phyloP scores from a whole-genome alignment of 2,888 invertebrate species.

The Lycocerus yunnanus region DNA sequence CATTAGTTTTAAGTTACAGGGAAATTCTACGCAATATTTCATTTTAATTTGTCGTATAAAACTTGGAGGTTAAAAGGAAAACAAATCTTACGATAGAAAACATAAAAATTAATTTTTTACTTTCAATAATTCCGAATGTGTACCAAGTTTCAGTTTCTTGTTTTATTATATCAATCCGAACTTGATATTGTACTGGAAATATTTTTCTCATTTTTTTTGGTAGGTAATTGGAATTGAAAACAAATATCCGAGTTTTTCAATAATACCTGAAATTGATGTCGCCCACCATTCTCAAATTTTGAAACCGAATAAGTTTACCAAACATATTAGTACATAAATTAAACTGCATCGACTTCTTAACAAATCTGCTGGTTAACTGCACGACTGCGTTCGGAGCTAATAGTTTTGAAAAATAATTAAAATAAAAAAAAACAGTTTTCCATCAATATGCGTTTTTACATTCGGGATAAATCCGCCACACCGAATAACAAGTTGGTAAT shows the following conservation, averaged over 20 bases:
- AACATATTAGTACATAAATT: too few species aligned
- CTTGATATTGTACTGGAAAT: background rate
- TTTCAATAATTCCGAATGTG: background rate
- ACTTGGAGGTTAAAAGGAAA: background rate
- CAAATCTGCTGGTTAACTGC: too few species aligned
- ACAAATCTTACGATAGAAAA: background rate
- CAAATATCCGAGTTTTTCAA: background rate
- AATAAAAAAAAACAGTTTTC: too few species aligned
- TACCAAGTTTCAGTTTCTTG: too few species aligned
- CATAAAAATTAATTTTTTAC: background rate
- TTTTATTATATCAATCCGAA: background rate
- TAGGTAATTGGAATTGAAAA: background rate
- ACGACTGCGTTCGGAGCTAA: too few species aligned
- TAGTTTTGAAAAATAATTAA: too few species aligned
- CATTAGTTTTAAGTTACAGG: background rate
- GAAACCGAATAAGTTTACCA: background rate
- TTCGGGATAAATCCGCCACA: too few species aligned
- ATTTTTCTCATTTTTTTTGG: background rate
- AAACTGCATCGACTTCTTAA: background rate
- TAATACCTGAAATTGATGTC: background rate
- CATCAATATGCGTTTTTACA: too few species aligned
- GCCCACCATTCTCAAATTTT: background rate
- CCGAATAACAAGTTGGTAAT: too few species aligned
- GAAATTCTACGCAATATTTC: background rate
- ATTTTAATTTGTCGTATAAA: background rate